Evolutionary conservation across 2,113 vertebrate genomes (phyloP).

Genomic region (Murina feae): DNA sequence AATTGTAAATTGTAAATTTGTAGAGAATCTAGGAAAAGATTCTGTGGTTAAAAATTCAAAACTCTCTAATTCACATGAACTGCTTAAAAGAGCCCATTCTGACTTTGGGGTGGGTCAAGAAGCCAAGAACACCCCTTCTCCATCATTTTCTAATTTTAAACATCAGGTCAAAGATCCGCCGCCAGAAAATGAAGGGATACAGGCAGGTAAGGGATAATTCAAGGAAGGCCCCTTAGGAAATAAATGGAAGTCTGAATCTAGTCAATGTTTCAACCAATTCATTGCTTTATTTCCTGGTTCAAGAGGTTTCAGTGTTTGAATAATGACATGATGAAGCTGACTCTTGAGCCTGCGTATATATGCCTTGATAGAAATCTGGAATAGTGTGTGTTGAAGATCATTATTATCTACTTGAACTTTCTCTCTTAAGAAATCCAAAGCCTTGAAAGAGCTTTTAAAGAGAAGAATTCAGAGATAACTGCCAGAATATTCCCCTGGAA

Average conservation of each 20-base stretch:
- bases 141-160: constrained; percentile 34
- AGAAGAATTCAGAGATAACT: not conserved
- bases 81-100: not conserved
- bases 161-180: not conserved
- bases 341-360: not conserved
- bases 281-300: not conserved
- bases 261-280: not conserved
- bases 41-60: constrained; percentile 4
- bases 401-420: not conserved
- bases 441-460: not conserved
- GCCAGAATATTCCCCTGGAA: not conserved
- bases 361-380: not conserved
- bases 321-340: not conserved
- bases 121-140: not conserved
- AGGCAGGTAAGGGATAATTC: constrained; percentile 11
- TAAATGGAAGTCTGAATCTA: not conserved
- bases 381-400: not conserved
- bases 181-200: constrained; percentile 20
- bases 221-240: constrained; percentile 7
- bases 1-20: constrained; percentile 16
- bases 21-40: not conserved
- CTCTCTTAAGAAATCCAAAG: not conserved
- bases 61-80: not conserved
- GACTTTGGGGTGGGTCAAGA: not conserved
- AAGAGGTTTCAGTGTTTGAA: not conserved